Evolutionary conservation across 2,113 vertebrate genomes (phyloP).

Genomic region (Neodontobutis hainanensis): DNA sequence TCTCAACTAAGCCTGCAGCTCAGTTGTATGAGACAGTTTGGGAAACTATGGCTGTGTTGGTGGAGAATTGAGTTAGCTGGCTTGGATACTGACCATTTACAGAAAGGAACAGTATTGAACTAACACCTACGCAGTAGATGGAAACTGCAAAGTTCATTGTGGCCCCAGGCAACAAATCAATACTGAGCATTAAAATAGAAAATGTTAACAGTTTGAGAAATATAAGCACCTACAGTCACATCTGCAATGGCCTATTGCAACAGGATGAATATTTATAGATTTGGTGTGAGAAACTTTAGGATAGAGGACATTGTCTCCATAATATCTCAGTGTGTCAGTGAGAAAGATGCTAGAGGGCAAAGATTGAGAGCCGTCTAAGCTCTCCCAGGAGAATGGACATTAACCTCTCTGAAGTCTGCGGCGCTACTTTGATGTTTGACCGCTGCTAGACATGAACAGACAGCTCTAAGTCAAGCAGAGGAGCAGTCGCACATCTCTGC

Average conservation of each 20-base stretch:
- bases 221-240: background rate
- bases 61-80: constrained; percentile 1
- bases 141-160: constrained; percentile 9
- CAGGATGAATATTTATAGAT: background rate
- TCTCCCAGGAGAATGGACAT: constrained; percentile 33
- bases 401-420: constrained; percentile 40
- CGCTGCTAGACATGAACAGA: constrained; percentile 11
- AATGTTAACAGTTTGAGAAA: background rate
- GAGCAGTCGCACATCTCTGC: constrained; percentile 22
- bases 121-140: constrained; percentile 2
- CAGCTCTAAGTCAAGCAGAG: constrained; percentile 21
- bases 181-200: constrained; percentile 9
- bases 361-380: constrained; percentile 9
- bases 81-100: constrained; percentile 8
- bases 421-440: constrained; percentile 19
- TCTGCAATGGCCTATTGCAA: constrained; percentile 1
- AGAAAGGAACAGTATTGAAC: constrained; percentile 15
- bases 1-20: background rate
- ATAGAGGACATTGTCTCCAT: background rate
- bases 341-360: constrained; percentile 11
- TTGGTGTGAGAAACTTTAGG: background rate
- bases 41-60: background rate
- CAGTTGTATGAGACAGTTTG: background rate
- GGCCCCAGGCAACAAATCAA: constrained; percentile 18
- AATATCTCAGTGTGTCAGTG: constrained; percentile 11